Base-by-base conservation (phyloP, 2,113 vertebrate species). In the Cariama cristata region DNA sequence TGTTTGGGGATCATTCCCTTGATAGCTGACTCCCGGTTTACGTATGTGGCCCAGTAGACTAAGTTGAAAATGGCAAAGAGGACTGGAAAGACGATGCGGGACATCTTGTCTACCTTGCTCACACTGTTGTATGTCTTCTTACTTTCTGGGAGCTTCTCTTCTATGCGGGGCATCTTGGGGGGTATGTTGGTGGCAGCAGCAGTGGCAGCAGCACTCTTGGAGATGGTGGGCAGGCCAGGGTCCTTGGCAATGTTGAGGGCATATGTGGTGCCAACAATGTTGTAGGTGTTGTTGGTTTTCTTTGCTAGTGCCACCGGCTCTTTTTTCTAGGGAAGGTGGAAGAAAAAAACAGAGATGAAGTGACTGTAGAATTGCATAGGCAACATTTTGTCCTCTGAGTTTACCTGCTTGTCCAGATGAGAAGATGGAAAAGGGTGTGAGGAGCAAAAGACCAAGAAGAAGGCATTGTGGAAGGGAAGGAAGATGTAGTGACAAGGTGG, bases 61-160 rank as follows among this genome's bases (percentile, higher is more conserved):
- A 99, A 95, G 96, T 99, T 99, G 98, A 99, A 99, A 97, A 99
- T 99, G 98, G 99, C 99, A 98, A 99, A 99, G 76, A 99, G 98
- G 73, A 99, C 98, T 10, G 99, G 99, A 97, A 99, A 99, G 96
- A 99, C 99, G 81, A 99, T 99, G 98, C 99, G 99, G 5, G 99
- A 99, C 96, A 99, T 99, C 98, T 99, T 99, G 98, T 99, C 99
- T 97, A 99, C 99, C 98, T 99, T 99, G 99, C 99, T 99, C 98
- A 99, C 99, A 2, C 99, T 99, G 98, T 99, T 99, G 98, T 99
- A 99, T 40, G 99, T 99, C 97, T 99, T 99, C 97, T 98, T 99
- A 95, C 98, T 99, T 86, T 99, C 99, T 40, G 98, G 98, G 40
- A 99, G 98, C 80, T 99, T 99, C 81, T 99, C 99, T 40, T 99